phyloP scores from a whole-genome alignment of 2,797 vertebrate species.

The Darevskia nairensis region DNA sequence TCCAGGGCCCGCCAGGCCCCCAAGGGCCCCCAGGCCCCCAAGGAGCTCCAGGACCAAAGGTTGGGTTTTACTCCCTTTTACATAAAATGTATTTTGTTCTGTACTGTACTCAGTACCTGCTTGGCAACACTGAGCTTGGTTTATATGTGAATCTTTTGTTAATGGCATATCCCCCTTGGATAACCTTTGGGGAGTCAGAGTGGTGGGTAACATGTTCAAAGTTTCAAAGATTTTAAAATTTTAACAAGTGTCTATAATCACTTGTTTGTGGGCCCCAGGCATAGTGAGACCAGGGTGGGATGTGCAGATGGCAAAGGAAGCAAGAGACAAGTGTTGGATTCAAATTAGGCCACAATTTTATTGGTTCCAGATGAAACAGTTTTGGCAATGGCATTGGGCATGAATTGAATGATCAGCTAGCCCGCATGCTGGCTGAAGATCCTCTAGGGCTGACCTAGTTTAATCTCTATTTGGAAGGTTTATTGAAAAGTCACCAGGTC shows the following conservation, averaged over 20 bases:
- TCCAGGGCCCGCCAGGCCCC: constrained; percentile 88
- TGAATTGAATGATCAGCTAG: no score
- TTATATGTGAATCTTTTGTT: background rate
- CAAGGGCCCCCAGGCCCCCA: constrained; percentile 86
- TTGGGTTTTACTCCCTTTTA: constrained; percentile 60
- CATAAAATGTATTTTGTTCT: rapidly evolving
- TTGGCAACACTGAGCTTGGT: background rate
- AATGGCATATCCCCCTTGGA: background rate
- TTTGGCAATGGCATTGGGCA: no score
- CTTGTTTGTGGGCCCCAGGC: background rate
- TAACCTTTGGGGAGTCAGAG: background rate
- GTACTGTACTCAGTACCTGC: rapidly evolving
- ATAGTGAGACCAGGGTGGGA: background rate
- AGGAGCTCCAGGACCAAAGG: constrained; percentile 88
- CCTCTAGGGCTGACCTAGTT: no score
- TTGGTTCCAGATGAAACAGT: no score
- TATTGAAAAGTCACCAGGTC: no score
- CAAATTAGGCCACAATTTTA: no score
- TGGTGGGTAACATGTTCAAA: background rate
- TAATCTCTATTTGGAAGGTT: no score
- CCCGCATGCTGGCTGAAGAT: no score
- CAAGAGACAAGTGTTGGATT: no score
- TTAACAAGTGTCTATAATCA: background rate
- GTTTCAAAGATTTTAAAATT: background rate
- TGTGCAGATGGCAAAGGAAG: no score